Conservation (phyloP, 2,888 invertebrate species). For the Sturmia bella region DNA sequence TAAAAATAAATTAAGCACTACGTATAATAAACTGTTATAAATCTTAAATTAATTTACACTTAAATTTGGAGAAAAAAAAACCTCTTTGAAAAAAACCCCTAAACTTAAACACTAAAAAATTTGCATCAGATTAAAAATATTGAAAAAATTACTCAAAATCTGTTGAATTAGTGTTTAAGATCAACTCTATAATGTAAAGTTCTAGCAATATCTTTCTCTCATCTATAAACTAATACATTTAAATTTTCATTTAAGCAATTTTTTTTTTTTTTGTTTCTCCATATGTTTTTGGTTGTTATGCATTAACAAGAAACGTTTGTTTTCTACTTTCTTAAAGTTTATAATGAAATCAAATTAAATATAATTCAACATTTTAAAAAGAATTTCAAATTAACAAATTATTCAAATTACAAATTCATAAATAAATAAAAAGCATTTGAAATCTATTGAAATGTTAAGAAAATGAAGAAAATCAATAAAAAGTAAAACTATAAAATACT, state of each 20-base stretch:
- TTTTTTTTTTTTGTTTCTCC: conserved; percentile 20
- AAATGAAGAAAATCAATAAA: conserved; percentile 68
- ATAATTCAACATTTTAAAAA: conserved; percentile 68
- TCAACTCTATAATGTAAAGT: conserved; percentile 15
- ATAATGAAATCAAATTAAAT: conserved; percentile 60
- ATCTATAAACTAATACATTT: not conserved
- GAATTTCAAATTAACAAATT: conserved; percentile 69
- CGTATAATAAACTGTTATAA: conserved; percentile 38
- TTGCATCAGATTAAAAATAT: conserved; percentile 21
- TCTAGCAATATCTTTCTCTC: conserved; percentile 13
- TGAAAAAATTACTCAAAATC: conserved; percentile 6
- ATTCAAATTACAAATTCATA: conserved; percentile 67
- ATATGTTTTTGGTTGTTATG: conserved; percentile 29
- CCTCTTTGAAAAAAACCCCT: conserved; percentile 12
- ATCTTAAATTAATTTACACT: conserved; percentile 31
- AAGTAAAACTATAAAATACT: conserved; percentile 39
- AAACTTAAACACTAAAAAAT: conserved; percentile 35
- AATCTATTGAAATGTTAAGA: conserved; percentile 73
- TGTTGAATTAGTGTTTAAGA: conserved; percentile 45
- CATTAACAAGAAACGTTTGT: conserved; percentile 40
- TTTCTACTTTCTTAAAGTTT: conserved; percentile 69
- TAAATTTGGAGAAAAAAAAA: conserved; percentile 26
- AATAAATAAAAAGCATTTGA: conserved; percentile 64
- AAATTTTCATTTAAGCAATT: conserved; percentile 22
- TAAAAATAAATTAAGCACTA: conserved; percentile 58